A percentile compares a stretch with the other conserved stretches of the same genome.
Conservation (phyloP, 2,797 vertebrate genomes). For the Geotrypetes seraphini region DNA sequence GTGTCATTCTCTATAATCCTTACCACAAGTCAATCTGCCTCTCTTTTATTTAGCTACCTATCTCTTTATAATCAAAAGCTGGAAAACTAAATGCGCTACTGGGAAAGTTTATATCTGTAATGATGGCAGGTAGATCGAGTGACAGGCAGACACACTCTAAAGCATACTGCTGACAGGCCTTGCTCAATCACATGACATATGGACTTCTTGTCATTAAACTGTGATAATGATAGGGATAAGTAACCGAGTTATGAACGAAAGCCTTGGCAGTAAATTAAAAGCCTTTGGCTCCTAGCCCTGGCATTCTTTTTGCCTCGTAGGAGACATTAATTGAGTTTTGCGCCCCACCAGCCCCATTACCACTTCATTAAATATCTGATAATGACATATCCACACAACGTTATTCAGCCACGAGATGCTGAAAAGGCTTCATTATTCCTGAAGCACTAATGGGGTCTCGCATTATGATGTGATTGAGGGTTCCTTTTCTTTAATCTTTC, state of each 20-base stretch:
- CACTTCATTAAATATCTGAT: conserved; percentile 48
- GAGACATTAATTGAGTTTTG: conserved; percentile 45
- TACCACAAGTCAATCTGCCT: no score
- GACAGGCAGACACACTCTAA: not conserved
- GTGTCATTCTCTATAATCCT: no score
- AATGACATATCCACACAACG: conserved; percentile 41
- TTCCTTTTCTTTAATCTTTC: conserved; percentile 29
- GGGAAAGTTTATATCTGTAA: no score
- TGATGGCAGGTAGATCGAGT: no score
- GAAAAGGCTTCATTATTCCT: conserved; percentile 47
- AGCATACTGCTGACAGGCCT: not conserved
- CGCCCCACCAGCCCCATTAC: conserved; percentile 45
- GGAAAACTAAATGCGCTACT: no score
- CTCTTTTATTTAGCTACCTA: no score
- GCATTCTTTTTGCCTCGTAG: conserved; percentile 35
- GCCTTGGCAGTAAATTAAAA: conserved; percentile 45
- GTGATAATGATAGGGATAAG: conserved; percentile 12
- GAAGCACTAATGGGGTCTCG: conserved; percentile 38
- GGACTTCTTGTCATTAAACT: conserved; percentile 10
- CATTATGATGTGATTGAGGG: conserved; percentile 19
- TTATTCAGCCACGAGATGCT: conserved; percentile 29
- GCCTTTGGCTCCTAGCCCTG: conserved; percentile 39
- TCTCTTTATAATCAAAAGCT: no score
- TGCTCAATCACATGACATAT: conserved; percentile 1
- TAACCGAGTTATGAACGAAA: conserved; percentile 21